Base-by-base conservation (phyloP, 2,797 vertebrate species). In the Steatocranus sp. region DNA sequence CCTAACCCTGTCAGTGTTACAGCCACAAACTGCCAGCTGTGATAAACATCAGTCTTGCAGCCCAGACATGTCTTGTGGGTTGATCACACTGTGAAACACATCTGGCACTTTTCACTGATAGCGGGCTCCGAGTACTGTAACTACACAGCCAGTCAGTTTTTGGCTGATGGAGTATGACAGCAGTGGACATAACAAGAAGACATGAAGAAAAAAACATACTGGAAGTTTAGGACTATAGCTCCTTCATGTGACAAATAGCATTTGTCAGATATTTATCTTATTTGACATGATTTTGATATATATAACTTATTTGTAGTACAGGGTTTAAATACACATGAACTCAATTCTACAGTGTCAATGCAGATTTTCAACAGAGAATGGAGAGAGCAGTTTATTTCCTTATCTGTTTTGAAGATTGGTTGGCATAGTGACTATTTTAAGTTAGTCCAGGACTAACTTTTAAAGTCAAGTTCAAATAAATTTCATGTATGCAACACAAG, bases 21-120 rank as follows among this genome's bases (percentile, higher is more conserved):
- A 17, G 18, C 54, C 74, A 43, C 54, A 61, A 80, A 78, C 76
- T 18, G 66, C 84, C 73, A 68, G 90, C 85, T 90, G 91, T 79
- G 89, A 92, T 89, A 91, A 89, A 88, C 78, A 85, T 84, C 83
- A 46, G 84, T 85, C 77, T 73, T 54, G 41, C 61, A 76, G 83
- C 83, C 75, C 77, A 78, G 86, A 84, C 83, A 80, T 74, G 76
- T 82, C 63, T 84, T 49, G 38, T 75, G 74, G 75, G 76, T 78
- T 78, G 63, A 87, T 86, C 84, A 73, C 68, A 86, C 82, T 53
- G 88, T 5, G 48, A 85, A 83, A 76, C 84, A 78, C 75, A 86
- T 83, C 80, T 79, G 75, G 66, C 78, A 79, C 75, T 77, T 86
- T 83, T 73, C 79, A 68, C 75, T 41, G 43, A 56, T 30, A 77